Evolutionary conservation across 1,140 invertebrate species (phyloP).

Genomic region (Neelides sp.): DNA sequence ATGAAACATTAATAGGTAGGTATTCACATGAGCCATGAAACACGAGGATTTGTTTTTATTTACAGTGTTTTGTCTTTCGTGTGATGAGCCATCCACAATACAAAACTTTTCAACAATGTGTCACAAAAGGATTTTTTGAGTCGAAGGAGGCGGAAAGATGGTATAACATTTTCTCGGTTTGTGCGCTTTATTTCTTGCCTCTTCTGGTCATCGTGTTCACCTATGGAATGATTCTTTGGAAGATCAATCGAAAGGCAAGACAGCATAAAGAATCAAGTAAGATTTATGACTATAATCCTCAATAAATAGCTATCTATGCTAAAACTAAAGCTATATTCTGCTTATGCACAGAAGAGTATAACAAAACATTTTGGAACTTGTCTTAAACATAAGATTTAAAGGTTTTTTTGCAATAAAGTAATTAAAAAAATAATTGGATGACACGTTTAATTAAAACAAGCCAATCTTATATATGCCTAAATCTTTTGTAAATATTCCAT

Average conservation of each 20-base stretch:
- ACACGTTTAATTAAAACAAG: no score
- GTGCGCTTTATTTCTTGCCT: slow-evolving; percentile 62
- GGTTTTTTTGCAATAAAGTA: no score
- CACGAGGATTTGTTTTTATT: slow-evolving; percentile 32
- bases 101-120: slow-evolving; percentile 59
- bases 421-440: no score
- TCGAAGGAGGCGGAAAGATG: slow-evolving; percentile 46
- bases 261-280: slow-evolving; percentile 7
- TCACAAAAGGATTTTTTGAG: slow-evolving; percentile 59
- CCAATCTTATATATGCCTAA: no score
- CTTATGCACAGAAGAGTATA: neutral
- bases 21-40: neutral
- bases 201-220: slow-evolving; percentile 57
- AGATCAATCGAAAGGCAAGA: slow-evolving; percentile 46
- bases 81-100: slow-evolving; percentile 51
- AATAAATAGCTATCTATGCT: neutral
- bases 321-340: neutral
- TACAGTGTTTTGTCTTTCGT: slow-evolving; percentile 62
- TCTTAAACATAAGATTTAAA: neutral
- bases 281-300: neutral
- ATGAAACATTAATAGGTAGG: neutral
- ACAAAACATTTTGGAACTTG: neutral
- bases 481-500: no score
- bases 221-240: slow-evolving; percentile 58
- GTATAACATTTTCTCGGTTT: slow-evolving; percentile 62